Evolutionary conservation across 2,888 invertebrate genomes (phyloP).

Genomic region (Gasteruption jaculator): DNA sequence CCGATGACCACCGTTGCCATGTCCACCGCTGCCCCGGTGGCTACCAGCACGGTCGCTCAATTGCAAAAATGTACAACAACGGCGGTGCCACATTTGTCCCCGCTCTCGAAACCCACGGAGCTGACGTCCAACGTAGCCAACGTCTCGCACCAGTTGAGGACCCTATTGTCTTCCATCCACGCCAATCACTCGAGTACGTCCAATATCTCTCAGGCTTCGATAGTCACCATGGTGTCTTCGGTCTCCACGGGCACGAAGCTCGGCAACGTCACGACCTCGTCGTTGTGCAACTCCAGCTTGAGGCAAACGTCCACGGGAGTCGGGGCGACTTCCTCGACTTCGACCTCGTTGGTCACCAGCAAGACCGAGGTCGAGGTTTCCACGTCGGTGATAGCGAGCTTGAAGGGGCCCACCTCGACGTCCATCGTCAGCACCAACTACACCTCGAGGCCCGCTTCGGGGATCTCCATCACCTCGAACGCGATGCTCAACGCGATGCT

Average conservation of each 20-base stretch:
- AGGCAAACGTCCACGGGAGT: background rate
- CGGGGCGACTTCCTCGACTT: no score
- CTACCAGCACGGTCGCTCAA: slow-evolving; percentile 39
- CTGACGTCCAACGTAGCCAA: slow-evolving; percentile 69
- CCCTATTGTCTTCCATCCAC: slow-evolving; percentile 64
- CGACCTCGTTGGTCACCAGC: slow-evolving; percentile 20
- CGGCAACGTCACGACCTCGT: slow-evolving; percentile 39
- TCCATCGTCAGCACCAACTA: background rate
- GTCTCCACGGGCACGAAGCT: slow-evolving; percentile 51
- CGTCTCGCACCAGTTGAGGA: slow-evolving; percentile 65
- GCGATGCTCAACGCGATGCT: slow-evolving; percentile 50
- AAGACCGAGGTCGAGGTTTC: slow-evolving; percentile 29
- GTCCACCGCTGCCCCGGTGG: no score
- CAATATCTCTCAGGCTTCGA: slow-evolving; percentile 51
- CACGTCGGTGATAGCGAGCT: slow-evolving; percentile 32
- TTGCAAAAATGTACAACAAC: slow-evolving; percentile 50
- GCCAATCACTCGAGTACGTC: slow-evolving; percentile 52
- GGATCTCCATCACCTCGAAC: slow-evolving; percentile 45
- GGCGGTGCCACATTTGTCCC: slow-evolving; percentile 65
- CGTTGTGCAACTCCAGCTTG: slow-evolving; percentile 34
- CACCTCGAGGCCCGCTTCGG: background rate
- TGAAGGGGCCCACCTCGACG: slow-evolving; percentile 21
- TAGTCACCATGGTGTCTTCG: slow-evolving; percentile 53
- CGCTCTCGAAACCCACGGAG: slow-evolving; percentile 68
- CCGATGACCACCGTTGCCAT: background rate